Conservation (phyloP, 2,797 vertebrate genomes). For the Sphenodon punctatus region DNA sequence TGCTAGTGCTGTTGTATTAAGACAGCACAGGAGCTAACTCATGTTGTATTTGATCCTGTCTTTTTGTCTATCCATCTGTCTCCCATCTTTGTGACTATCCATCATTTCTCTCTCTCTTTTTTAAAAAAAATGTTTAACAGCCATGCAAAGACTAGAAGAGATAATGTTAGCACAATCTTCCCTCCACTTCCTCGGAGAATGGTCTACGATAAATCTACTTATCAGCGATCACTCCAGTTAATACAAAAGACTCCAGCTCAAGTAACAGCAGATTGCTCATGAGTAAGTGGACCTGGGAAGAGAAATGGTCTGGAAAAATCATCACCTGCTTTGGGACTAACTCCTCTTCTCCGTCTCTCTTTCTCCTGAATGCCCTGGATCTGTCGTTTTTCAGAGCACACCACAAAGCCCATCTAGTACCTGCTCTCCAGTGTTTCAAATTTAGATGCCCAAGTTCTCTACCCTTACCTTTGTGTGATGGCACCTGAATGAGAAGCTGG, state of each 20-base stretch:
- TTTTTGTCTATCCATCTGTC: conserved; percentile 73
- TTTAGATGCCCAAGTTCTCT: rapidly evolving
- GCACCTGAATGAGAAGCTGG: not conserved
- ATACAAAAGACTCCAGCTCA: not conserved
- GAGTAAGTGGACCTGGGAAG: not conserved
- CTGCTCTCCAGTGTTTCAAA: not conserved
- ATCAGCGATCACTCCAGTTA: conserved; percentile 1
- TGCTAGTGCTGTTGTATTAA: conserved; percentile 64
- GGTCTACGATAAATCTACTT: conserved; percentile 40
- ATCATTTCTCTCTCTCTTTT: conserved; percentile 19
- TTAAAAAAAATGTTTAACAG: conserved; percentile 44
- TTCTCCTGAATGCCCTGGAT: not conserved
- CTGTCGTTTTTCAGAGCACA: rapidly evolving
- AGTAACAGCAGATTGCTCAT: not conserved
- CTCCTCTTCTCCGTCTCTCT: not conserved
- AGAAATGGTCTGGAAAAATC: not conserved
- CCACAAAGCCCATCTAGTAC: rapidly evolving
- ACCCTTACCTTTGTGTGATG: not conserved
- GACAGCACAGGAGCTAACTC: conserved; percentile 63
- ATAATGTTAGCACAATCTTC: conserved; percentile 16
- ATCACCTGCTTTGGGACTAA: not conserved
- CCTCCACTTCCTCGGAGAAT: conserved; percentile 11
- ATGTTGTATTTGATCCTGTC: conserved; percentile 59
- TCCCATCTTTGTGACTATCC: conserved; percentile 56
- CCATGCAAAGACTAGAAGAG: conserved; percentile 30